Conservation (phyloP, 2,797 vertebrate genomes). For the Enteromius mattozi region DNA sequence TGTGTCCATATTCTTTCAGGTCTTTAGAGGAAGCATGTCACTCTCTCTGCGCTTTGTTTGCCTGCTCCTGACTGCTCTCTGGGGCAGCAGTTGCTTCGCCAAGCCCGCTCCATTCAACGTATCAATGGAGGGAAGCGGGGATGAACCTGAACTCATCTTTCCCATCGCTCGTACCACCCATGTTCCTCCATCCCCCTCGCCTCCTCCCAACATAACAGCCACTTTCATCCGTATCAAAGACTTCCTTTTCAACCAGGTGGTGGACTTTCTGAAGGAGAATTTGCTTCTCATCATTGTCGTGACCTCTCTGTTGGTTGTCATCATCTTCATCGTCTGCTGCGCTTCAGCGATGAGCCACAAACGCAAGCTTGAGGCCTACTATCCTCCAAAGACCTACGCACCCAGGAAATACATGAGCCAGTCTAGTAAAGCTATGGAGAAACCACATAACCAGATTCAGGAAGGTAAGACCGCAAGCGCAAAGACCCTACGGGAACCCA, state of each 20-base stretch:
- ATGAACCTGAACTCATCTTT: slow-evolving; percentile 81
- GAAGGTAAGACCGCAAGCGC: slow-evolving; percentile 81
- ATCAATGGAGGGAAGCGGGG: slow-evolving; percentile 83
- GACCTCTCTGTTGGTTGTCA: slow-evolving; percentile 87
- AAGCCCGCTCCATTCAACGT: slow-evolving; percentile 74
- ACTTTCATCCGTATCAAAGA: slow-evolving; percentile 84
- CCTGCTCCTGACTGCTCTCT: slow-evolving; percentile 71
- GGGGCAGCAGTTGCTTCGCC: slow-evolving; percentile 62
- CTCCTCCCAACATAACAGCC: slow-evolving; percentile 72
- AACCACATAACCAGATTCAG: slow-evolving; percentile 83
- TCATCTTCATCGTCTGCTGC: slow-evolving; percentile 92
- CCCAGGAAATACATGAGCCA: slow-evolving; percentile 84
- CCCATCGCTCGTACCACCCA: slow-evolving; percentile 72
- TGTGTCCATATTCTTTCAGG: slow-evolving; percentile 68
- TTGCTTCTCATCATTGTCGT: slow-evolving; percentile 90
- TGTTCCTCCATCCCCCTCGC: slow-evolving; percentile 64
- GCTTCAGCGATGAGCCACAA: slow-evolving; percentile 91
- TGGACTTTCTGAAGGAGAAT: slow-evolving; percentile 91
- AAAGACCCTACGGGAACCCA: slow-evolving; percentile 85
- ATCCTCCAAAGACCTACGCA: slow-evolving; percentile 77
- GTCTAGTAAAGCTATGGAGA: slow-evolving; percentile 48
- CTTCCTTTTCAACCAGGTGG: slow-evolving; percentile 83
- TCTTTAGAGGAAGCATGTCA: slow-evolving; percentile 68
- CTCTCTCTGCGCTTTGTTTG: slow-evolving; percentile 63
- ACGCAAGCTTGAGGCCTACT: slow-evolving; percentile 92